Evolutionary conservation across 1,140 invertebrate species (phyloP).

Genomic region (Neoseiulus cucumeris): DNA sequence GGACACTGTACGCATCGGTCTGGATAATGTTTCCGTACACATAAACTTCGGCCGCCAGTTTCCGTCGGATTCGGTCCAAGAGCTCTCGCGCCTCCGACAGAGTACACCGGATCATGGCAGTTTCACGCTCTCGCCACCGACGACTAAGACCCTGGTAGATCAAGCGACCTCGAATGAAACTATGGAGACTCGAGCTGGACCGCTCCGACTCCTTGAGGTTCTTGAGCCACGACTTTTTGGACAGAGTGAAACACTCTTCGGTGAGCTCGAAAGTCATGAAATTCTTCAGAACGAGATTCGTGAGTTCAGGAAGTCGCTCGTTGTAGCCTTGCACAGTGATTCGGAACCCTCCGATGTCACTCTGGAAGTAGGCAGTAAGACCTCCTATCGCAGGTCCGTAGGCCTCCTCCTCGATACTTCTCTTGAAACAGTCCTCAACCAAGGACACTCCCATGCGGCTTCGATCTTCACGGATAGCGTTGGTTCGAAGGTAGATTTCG

Average conservation of each 20-base stretch:
- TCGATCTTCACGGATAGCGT: neutral
- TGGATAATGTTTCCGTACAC: neutral
- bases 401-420: constrained; percentile 4
- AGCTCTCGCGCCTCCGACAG: neutral
- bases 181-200: neutral
- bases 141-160: neutral
- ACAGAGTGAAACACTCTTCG: constrained; percentile 2
- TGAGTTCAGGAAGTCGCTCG: neutral
- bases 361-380: constrained; percentile 6
- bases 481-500: constrained; percentile 2
- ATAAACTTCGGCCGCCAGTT: constrained; percentile 4
- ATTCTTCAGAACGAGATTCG: neutral
- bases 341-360: constrained; percentile 1
- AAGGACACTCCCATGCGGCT: neutral
- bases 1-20: neutral
- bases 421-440: constrained; percentile 6
- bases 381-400: neutral
- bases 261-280: constrained; percentile 6
- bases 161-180: neutral
- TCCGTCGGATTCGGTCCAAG: neutral
- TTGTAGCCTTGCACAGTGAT: neutral
- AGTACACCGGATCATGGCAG: constrained; percentile 1
- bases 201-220: constrained; percentile 10
- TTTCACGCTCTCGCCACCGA: neutral
- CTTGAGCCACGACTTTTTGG: neutral